Percentiles rank a stretch among this genome's conserved stretches.
Evolutionary conservation across 1,140 invertebrate species (phyloP).

Genomic region (Subanguina moxae): DNA sequence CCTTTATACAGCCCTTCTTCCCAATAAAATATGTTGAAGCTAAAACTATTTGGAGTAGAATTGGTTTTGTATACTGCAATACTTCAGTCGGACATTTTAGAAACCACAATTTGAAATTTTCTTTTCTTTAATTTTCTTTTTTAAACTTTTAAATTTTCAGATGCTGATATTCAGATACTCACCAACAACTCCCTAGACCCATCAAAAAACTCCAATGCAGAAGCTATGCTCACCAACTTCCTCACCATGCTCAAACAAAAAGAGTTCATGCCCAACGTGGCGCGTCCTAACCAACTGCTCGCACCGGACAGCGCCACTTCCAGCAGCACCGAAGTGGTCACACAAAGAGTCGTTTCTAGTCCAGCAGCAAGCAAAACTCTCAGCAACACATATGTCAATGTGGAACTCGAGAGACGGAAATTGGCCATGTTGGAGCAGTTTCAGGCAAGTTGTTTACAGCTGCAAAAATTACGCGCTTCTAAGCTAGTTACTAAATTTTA

Average conservation of each 20-base stretch:
- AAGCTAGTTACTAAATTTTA: background rate
- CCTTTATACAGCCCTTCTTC: no score
- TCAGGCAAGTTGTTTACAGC: constrained; percentile 5
- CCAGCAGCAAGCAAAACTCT: background rate
- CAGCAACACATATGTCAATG: constrained; percentile 10
- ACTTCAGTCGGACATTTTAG: no score
- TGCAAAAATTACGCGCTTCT: no score
- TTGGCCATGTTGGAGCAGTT: constrained; percentile 11
- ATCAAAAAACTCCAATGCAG: background rate
- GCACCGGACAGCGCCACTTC: background rate
- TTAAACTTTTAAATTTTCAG: no score
- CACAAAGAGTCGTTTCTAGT: background rate
- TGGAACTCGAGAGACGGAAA: constrained; percentile 12
- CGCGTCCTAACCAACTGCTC: background rate
- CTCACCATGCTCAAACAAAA: background rate
- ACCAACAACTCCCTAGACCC: no score
- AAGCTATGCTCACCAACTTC: background rate
- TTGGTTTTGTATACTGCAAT: no score
- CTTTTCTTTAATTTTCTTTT: no score
- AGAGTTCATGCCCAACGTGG: background rate
- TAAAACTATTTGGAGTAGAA: no score
- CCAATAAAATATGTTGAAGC: no score
- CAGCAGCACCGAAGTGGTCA: background rate
- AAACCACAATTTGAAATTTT: no score
- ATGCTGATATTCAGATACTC: no score